Evolutionary conservation across 1,140 invertebrate genomes (phyloP), one percentile per base, ranked within the genome.

Genomic region (Drosophila santomea): DNA sequence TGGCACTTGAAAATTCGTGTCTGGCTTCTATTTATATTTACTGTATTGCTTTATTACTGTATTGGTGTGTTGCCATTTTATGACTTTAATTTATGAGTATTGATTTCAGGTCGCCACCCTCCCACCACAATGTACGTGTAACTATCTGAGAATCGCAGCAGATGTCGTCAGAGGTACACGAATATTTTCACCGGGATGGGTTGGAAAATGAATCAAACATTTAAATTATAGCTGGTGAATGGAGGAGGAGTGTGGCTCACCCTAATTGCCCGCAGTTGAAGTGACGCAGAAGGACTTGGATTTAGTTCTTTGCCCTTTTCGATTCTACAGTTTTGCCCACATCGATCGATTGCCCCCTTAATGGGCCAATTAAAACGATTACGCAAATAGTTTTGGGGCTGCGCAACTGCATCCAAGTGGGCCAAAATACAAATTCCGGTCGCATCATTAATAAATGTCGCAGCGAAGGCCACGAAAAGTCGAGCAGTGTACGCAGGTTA

Each of bases 401-500:
- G 38, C 25, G 23, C 17, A 4, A 17, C n/a, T 23, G 38, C 39
- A 20, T n/a, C 12, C 14, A 67, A 68, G 57, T 86, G 56, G 72
- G 50, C 74, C 52, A 71, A 61, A 80, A 78, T 58, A 54, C 17
- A 61, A 77, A 77, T 78, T 56, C 43, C 41, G 17, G 12, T 44
- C 48, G 59, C 50, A 86, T 80, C 83, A 86, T 86, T 86, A 83
- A 86, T 86, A 86, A 86, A 83, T 76, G 83, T 86, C 83, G 67
- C 67, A 44, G 44, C 43, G 41, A 56, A 57, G 63, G 44, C 54
- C 12, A 45, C 61, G 15, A 52, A 55, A 60, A 60, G 58, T 61
- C 64, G 73, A 48, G 72, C 62, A 67, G 73, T 75, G 72, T 72
- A 60, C 71, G 79, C 71, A 68, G 69, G 64, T 56, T 78, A 48